Base-by-base conservation (phyloP, 2,797 vertebrate genomes). In the Labeo calbasu region DNA sequence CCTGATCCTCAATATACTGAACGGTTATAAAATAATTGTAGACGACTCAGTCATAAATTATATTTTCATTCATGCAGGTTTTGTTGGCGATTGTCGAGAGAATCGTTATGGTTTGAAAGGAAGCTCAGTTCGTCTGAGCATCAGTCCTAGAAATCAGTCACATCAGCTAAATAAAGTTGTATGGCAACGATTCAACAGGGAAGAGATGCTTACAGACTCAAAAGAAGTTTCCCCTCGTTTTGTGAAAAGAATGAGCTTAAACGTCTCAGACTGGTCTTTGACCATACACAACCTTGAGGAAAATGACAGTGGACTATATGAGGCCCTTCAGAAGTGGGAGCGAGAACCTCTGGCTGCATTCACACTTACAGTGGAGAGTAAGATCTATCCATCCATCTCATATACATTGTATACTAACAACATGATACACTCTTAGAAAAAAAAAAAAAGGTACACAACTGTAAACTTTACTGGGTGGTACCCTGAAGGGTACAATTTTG, bases 351-450 rank as follows among this genome's bases (percentile, higher is more conserved):
- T 77, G 53, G 36, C 77, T 1, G 5, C 0, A 0, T 79, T 91
- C 82, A 1, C 0, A 0, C 36, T 94, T 0, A 69, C 53, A 28
- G 71, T 94, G 59, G 25, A 93, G 86, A 90, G 94, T 94, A 77
- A 83, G 93, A 59, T 4, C 12, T 17, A 1, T 71, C 2, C 13
- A 46, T 65, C 5, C 4, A 40, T 11, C n/a, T 36, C 28, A 68
- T 40, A 19, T 19, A 28, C 72, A 84, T 0, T 28, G 12, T 7
- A 25, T 25, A 12, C 13, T 14, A 25, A 25, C 13, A 14, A 4
- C 12, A 4, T 76, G 28, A 55, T 36, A 43, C 40, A 43, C 40
- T 43, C 40, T 43, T 4, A 43, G 40, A 43, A 43, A 43, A 40
- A 43, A 43, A 43, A 40, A 40, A 43, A 8, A 43, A 43, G 40